Evolutionary conservation across 2,888 invertebrate species (phyloP).

Genomic region (Sminthurides aquaticus): DNA sequence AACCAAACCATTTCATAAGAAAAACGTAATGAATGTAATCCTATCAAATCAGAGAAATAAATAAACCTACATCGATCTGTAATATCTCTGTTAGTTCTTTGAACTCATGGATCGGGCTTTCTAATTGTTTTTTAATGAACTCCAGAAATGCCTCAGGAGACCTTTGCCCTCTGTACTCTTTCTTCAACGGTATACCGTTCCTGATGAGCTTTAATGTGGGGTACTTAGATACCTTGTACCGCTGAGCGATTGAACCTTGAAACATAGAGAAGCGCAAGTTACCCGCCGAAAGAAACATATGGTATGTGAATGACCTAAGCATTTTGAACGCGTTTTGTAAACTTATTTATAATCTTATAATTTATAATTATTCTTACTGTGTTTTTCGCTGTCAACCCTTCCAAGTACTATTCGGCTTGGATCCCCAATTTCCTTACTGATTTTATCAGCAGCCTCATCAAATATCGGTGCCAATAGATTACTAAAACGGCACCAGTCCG

Average conservation of each 20-base stretch:
- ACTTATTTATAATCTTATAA: too few species aligned
- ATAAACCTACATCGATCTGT: slow-evolving; percentile 63
- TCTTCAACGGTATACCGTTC: slow-evolving; percentile 80
- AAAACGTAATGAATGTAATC: not conserved
- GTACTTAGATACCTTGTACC: slow-evolving; percentile 96
- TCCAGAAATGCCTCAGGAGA: slow-evolving; percentile 83
- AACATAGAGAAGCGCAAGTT: slow-evolving; percentile 25
- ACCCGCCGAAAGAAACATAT: not conserved
- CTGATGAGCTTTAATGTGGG: slow-evolving; percentile 92
- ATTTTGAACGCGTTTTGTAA: too few species aligned
- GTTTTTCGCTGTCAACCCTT: slow-evolving; percentile 93
- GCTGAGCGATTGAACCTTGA: slow-evolving; percentile 65
- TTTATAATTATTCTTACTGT: too few species aligned
- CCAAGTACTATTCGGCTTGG: slow-evolving; percentile 75
- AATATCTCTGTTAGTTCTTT: slow-evolving; percentile 63
- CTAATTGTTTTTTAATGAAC: slow-evolving; percentile 75
- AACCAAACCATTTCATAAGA: slow-evolving; percentile 27
- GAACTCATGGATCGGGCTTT: slow-evolving; percentile 76
- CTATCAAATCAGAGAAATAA: slow-evolving; percentile 3
- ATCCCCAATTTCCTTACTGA: slow-evolving; percentile 65
- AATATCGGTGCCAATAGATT: slow-evolving; percentile 93
- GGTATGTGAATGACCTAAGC: not conserved
- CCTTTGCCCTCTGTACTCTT: slow-evolving; percentile 81
- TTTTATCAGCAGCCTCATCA: slow-evolving; percentile 86
- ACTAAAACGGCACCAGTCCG: slow-evolving; percentile 99